Conservation (phyloP, 2,113 vertebrate genomes). For the Quiscalus mexicanus region DNA sequence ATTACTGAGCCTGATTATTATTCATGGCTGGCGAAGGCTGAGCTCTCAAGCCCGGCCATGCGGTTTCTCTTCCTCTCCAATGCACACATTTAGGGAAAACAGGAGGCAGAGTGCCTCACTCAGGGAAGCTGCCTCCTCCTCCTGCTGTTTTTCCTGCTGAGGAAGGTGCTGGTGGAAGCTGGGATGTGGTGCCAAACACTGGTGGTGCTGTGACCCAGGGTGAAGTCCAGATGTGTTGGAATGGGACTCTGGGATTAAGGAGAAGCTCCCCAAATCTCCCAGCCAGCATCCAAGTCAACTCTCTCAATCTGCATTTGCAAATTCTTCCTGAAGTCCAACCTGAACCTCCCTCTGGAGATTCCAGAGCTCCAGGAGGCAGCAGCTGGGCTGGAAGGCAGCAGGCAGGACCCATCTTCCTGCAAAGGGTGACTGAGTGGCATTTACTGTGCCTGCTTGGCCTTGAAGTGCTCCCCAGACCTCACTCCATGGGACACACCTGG, state of each 20-base stretch:
- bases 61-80: conserved; percentile 23
- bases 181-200: background rate
- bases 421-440: accelerated
- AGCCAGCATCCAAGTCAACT: background rate
- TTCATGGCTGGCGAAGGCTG: conserved; percentile 71
- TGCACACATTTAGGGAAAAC: conserved; percentile 36
- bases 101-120: background rate
- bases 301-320: background rate
- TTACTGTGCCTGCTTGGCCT: accelerated
- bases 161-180: background rate
- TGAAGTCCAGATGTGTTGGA: background rate
- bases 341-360: background rate
- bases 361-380: background rate
- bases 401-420: background rate
- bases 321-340: background rate
- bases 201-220: accelerated
- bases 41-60: conserved; percentile 63
- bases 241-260: background rate
- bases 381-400: background rate
- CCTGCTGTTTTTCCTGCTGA: background rate
- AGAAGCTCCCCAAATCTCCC: background rate
- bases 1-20: conserved; percentile 80
- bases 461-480: background rate
- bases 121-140: background rate
- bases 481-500: accelerated